phyloP scores from a whole-genome alignment of 2,113 vertebrate species.

The Pogona vitticeps region DNA sequence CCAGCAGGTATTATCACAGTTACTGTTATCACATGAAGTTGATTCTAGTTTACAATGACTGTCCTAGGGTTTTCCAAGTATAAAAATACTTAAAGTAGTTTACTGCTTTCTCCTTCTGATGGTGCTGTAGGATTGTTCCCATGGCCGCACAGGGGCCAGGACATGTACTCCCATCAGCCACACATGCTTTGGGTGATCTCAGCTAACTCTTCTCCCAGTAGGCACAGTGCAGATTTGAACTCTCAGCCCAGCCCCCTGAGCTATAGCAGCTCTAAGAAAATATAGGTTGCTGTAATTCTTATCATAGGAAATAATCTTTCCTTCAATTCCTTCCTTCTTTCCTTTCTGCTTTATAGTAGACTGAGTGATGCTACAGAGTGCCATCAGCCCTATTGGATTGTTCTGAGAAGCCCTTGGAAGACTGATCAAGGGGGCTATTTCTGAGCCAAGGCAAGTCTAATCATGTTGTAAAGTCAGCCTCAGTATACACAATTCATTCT shows the following conservation, averaged over 20 bases:
- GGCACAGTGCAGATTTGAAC: too few species aligned
- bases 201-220: too few species aligned
- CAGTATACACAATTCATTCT: slow-evolving; percentile 73
- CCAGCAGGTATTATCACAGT: slow-evolving; percentile 5
- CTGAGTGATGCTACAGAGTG: slow-evolving; percentile 48
- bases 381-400: slow-evolving; percentile 64
- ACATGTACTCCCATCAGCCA: too few species aligned
- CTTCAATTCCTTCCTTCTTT: slow-evolving; percentile 7
- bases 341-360: slow-evolving; percentile 41
- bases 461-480: slow-evolving; percentile 67
- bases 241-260: too few species aligned
- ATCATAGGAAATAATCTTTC: slow-evolving; percentile 40
- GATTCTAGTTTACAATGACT: too few species aligned
- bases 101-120: too few species aligned
- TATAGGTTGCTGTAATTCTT: slow-evolving; percentile 47
- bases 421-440: slow-evolving; percentile 63
- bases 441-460: slow-evolving; percentile 64
- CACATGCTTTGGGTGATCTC: too few species aligned
- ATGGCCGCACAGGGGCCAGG: too few species aligned
- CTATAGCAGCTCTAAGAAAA: not conserved
- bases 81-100: too few species aligned
- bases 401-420: slow-evolving; percentile 59
- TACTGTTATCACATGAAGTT: too few species aligned
- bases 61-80: too few species aligned
- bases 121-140: too few species aligned